Evolutionary conservation across 2,888 invertebrate genomes (phyloP), one percentile per base, ranked within the genome.

Genomic region (Andrena praecox): DNA sequence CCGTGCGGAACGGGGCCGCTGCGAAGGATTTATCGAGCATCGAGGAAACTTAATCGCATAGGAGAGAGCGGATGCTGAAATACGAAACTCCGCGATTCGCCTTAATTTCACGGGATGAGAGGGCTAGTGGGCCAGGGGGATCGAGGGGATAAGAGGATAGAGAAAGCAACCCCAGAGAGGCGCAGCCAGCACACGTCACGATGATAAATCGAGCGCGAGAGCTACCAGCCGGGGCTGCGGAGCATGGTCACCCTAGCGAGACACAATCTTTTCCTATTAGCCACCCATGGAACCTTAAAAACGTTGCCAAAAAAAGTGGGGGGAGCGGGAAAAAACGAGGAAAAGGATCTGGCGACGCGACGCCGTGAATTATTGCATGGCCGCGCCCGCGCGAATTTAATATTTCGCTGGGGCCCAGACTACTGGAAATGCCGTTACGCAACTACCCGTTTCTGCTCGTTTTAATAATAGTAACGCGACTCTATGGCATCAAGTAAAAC

Each of bases 171-270:
- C 56, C 73, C 62, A n/a, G 73, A 79, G 81, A 66, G 76, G 78
- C 67, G 74, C 80, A 79, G 80, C 35, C 31, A 72, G 60, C 56
- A 59, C 71, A 82, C 84, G 87, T 88, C 87, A 85, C 86, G 85
- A 90, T 90, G 91, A 91, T 90, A 91, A 91, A 91, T 91, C 88
- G 89, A 86, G 88, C 89, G 86, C 72, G 88, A 88, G 86, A 89
- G 89, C 82, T 85, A 85, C 83, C 82, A 68, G 82, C 74, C 66
- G 67, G 72, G 60, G 73, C 62, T n/a, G 64, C 56, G 59, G 33
- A 24, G 78, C 62, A 31, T 20, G 69, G 77, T 76, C 87, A 85
- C 83, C 88, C 88, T 78, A 85, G 81, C 87, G 87, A 84, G 82
- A 83, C 87, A 84, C 87, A 86, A 89, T 90, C 90, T 89, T 88